Evolutionary conservation across 1,140 invertebrate species (phyloP), one percentile per base, ranked within the genome.

Genomic region (Calliphora vicina): DNA sequence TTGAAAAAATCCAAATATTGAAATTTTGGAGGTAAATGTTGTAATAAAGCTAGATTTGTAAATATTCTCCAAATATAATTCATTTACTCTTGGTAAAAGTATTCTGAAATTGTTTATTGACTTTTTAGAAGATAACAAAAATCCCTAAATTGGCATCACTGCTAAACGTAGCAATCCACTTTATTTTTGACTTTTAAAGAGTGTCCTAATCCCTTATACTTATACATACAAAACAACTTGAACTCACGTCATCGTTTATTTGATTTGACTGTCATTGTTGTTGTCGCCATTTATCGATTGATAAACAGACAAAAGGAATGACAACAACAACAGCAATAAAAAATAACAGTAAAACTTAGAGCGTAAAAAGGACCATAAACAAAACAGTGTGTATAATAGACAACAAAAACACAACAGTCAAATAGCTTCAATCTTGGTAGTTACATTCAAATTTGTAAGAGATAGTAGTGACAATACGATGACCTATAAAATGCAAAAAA

Each of bases 201-300:
- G 6, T 67, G n/a, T 2, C n/a, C 23, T 25, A 23, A 23, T 25
- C 61, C 61, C n/a, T 67, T 67, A 67, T 20, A n/a, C n/a, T n/a
- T n/a, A n/a, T n/a, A n/a, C n/a, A n/a, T n/a, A n/a, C n/a, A n/a
- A n/a, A n/a, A n/a, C n/a, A 10, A 67, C n/a, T 67, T 25, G 20
- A 67, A 67, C 61, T 67, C 61, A 67, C 61, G 61, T 67, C 61
- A 67, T 67, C 61, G 9, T 67, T 67, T 57, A 57, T 57, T 57
- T 57, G 50, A n/a, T 57, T 17, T 57, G 12, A n/a, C 15, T 57
- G 12, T 50, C 17, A 12, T 50, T 12, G 35, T 67, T 20, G 20
- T 67, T 67, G 20, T 23, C 25, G 25, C n/a, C 20, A 57, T 67
- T 23, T 67, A 67, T 67, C 61, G 61, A 67, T 67, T 67, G 61